Base-by-base conservation (phyloP, 92 coral and sea anemone species). In the Palythoa caribaeorum region DNA sequence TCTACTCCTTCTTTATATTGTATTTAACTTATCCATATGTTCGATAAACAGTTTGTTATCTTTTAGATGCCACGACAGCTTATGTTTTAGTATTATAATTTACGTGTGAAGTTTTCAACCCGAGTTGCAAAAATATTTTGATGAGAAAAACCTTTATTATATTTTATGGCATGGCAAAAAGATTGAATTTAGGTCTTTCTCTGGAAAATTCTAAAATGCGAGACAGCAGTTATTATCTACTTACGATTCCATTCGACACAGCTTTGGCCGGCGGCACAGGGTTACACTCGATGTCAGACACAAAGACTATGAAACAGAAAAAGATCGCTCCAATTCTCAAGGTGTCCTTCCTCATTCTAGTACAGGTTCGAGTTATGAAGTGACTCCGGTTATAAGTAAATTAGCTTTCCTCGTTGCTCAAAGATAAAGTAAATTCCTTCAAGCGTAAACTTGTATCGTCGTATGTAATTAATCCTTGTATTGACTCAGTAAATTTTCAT, bases 211-310 rank as follows among this genome's bases (percentile, higher is more conserved):
- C 11, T 70, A 36, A 2, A 12, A 15, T 13, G 6, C 5, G 8
- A 77, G 3, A 11, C 65, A 44, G 21, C 36, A 47, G 65, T 9
- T n/a, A 10, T n/a, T 20, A 17, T 35, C 20, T 68, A 81, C 86
- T 81, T 81, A 81, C 86, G 65, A 81, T 47, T 63, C 86, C 86
- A 13, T 66, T 48, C 74, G 40, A 44, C 54, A 66, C 73, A 66
- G 86, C 73, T 48, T 81, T 81, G 21, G 86, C 86, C 53, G 83
- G 83, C 21, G 83, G 83, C 21, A 78, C 83, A 4, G 71, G 83
- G 36, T 57, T 78, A 53, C 83, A 35, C 71, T 14, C 19, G 10
- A 66, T 55, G 66, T 78, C 83, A 16, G 71, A 38, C 28, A 78
- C 70, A 39, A 28, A 57, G 57, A 57, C 14, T 39, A 57, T 16